These are phyloP conservation scores for Strigamia crassipes DNA, from an alignment of 2,888 invertebrate genomes.

Conservation along the genomic window DNA sequence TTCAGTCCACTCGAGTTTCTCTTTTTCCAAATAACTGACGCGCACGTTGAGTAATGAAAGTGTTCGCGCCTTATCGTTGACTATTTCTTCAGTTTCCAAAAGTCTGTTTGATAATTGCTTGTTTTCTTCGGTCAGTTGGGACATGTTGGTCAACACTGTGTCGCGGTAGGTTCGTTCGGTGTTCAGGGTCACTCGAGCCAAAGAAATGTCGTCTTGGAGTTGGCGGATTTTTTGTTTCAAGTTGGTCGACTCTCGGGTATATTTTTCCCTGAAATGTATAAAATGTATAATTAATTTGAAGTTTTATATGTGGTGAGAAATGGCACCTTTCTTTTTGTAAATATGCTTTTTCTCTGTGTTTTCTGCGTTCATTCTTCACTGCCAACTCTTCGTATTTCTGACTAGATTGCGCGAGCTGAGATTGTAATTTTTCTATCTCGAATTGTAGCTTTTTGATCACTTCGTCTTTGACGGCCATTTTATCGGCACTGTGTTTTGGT, in stretches of 20 bases:
- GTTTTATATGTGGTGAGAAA: too few relatives aligned
- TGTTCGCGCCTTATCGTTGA: background rate
- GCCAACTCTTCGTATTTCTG: conserved; percentile 6
- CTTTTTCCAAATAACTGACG: background rate
- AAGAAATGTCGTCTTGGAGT: background rate
- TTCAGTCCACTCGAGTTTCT: background rate
- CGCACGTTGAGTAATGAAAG: background rate
- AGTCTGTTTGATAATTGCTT: background rate
- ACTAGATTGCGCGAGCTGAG: background rate
- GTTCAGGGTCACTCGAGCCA: background rate
- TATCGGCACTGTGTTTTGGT: background rate
- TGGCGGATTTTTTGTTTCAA: background rate
- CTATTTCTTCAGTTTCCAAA: conserved; percentile 1
- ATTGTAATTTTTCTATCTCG: background rate
- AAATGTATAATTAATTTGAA: background rate
- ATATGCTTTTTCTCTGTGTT: background rate
- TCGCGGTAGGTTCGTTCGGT: background rate
- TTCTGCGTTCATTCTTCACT: background rate
- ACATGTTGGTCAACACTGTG: background rate
- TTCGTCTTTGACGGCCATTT: background rate
- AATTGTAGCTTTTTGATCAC: background rate
- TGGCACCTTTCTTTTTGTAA: background rate
- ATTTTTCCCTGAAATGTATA: background rate
- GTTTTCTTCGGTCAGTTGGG: background rate
- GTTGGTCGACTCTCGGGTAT: background rate